A percentile compares a stretch with the other conserved stretches of the same genome.
phyloP scores from a whole-genome alignment of 2,888 invertebrate genomes.

The Pachliopta kotzebuea region DNA sequence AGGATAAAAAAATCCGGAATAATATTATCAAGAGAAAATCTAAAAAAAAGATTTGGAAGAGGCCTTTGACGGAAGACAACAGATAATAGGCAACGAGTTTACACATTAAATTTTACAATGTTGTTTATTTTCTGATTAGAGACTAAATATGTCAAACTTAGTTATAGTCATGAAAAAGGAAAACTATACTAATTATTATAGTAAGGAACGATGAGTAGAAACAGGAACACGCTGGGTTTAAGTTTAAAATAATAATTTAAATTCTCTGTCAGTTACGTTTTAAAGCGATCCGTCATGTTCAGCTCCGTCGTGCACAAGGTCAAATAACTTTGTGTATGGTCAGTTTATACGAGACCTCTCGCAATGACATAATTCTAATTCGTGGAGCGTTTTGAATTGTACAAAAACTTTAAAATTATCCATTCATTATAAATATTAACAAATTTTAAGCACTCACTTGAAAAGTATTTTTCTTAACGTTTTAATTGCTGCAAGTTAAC shows the following conservation, averaged over 20 bases:
- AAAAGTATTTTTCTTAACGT: too few species aligned
- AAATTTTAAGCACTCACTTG: not conserved
- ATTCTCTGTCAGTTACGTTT: constrained; percentile 9
- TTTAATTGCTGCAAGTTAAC: too few species aligned
- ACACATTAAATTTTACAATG: too few species aligned
- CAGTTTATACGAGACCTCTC: constrained; percentile 39
- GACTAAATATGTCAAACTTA: too few species aligned
- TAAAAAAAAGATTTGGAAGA: too few species aligned
- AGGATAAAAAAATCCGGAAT: too few species aligned
- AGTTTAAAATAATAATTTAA: not conserved
- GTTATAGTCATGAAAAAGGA: too few species aligned
- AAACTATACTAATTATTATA: too few species aligned
- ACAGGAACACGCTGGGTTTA: not conserved
- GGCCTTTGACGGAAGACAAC: too few species aligned
- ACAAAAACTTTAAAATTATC: not conserved
- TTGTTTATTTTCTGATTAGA: too few species aligned
- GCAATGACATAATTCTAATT: constrained; percentile 31
- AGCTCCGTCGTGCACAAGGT: constrained; percentile 40
- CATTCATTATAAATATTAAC: not conserved
- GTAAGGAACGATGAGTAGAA: not conserved
- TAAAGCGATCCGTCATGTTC: constrained; percentile 33
- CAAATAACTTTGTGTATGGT: constrained; percentile 39
- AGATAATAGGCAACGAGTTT: too few species aligned
- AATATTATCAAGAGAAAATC: too few species aligned
- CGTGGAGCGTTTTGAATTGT: not conserved